phyloP scores from a whole-genome alignment of 2,797 vertebrate genomes.

The Macroramphosus scolopax region DNA sequence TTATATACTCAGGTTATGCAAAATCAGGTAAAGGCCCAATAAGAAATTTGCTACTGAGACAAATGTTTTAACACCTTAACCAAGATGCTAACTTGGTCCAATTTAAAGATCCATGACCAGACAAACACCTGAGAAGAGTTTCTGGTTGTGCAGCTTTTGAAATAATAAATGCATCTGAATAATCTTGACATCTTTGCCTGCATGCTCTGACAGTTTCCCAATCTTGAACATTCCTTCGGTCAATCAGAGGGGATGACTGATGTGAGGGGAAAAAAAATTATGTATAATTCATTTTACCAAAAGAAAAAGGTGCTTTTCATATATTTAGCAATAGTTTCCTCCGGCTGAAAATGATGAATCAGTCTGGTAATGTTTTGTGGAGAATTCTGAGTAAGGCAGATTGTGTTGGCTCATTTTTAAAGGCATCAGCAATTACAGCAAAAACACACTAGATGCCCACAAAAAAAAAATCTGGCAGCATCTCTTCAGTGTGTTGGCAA shows the following conservation, averaged over 20 bases:
- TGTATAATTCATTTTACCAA: too few species aligned
- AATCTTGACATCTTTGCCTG: too few species aligned
- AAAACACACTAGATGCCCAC: constrained; percentile 48
- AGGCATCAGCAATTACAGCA: constrained; percentile 54
- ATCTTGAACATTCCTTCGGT: constrained; percentile 3
- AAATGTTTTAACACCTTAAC: too few species aligned
- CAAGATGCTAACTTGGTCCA: too few species aligned
- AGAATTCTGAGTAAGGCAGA: constrained; percentile 52
- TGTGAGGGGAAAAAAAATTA: not conserved
- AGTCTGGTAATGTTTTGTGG: constrained; percentile 56
- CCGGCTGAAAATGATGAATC: constrained; percentile 50
- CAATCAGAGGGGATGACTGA: constrained; percentile 25
- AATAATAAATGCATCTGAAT: constrained; percentile 21
- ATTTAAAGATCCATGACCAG: constrained; percentile 27
- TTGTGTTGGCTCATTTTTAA: constrained; percentile 59
- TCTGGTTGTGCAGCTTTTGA: constrained; percentile 21
- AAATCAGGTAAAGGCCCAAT: too few species aligned
- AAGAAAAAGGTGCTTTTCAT: constrained; percentile 39
- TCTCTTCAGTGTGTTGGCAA: constrained; percentile 49
- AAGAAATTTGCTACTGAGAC: too few species aligned
- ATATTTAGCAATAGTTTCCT: constrained; percentile 31
- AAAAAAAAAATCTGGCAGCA: constrained; percentile 50
- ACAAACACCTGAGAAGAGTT: constrained; percentile 26
- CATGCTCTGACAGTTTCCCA: too few species aligned
- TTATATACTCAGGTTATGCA: too few species aligned